Evolutionary conservation across 2,888 invertebrate genomes (phyloP).

Genomic region (Tryphoninae sp.): DNA sequence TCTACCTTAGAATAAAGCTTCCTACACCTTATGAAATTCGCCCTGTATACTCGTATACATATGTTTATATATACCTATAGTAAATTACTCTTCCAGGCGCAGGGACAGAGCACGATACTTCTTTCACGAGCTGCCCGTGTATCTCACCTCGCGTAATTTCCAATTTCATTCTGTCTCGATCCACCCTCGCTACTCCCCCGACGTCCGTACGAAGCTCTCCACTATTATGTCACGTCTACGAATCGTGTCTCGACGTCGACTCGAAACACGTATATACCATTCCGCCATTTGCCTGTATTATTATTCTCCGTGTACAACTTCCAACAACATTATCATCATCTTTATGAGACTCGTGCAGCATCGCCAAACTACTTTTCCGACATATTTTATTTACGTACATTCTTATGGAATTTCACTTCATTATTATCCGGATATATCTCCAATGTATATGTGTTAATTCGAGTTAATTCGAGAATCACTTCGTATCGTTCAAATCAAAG

Average conservation of each 20-base stretch:
- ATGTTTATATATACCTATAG: constrained; percentile 3
- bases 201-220: constrained; percentile 26
- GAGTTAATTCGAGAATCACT: no score
- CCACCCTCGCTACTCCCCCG: constrained; percentile 16
- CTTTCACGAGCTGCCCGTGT: neutral
- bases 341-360: constrained; percentile 25
- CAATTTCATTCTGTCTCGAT: constrained; percentile 57
- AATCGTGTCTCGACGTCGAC: constrained; percentile 41
- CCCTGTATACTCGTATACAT: no score
- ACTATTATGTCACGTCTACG: constrained; percentile 44
- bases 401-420: constrained; percentile 21
- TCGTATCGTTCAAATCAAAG: neutral
- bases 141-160: constrained; percentile 45
- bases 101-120: constrained; percentile 18
- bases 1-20: no score
- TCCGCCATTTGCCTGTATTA: constrained; percentile 41
- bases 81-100: constrained; percentile 50
- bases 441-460: neutral
- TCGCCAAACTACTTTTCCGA: constrained; percentile 23
- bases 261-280: constrained; percentile 39
- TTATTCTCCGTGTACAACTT: constrained; percentile 45
- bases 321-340: constrained; percentile 52
- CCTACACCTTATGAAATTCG: no score
- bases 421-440: neutral
- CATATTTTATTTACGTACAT: constrained; percentile 46